A percentile compares a stretch with the other conserved stretches of the same genome.
phyloP scores from a whole-genome alignment of 2,888 invertebrate species.

The Drosophila gaucha region DNA sequence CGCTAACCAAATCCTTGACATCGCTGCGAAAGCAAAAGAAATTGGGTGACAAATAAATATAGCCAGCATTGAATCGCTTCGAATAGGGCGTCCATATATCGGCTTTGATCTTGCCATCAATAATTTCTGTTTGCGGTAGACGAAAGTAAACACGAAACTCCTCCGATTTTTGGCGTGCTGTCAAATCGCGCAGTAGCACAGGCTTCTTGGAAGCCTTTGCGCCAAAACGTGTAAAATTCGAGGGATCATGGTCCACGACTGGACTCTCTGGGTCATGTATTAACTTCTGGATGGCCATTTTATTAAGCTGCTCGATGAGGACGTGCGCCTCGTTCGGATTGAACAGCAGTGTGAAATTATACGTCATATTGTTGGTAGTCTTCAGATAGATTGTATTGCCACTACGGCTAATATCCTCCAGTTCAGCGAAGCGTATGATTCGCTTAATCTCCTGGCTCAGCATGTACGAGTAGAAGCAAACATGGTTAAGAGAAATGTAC shows the following conservation, averaged over 20 bases:
- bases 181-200: slow-evolving; percentile 96
- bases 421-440: slow-evolving; percentile 91
- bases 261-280: slow-evolving; percentile 94
- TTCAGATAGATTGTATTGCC: slow-evolving; percentile 93
- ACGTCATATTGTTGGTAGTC: slow-evolving; percentile 92
- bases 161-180: slow-evolving; percentile 97
- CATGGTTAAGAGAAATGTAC: slow-evolving; percentile 97
- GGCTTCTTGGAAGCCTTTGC: slow-evolving; percentile 96
- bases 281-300: slow-evolving; percentile 96
- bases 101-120: slow-evolving; percentile 95
- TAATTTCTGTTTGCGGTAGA: slow-evolving; percentile 94
- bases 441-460: slow-evolving; percentile 95
- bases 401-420: slow-evolving; percentile 91
- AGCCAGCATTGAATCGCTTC: slow-evolving; percentile 94
- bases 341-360: slow-evolving; percentile 96
- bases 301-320: slow-evolving; percentile 97
- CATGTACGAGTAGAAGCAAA: slow-evolving; percentile 98
- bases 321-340: slow-evolving; percentile 95
- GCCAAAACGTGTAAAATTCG: slow-evolving; percentile 90
- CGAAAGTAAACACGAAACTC: slow-evolving; percentile 93
- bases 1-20: slow-evolving; percentile 91
- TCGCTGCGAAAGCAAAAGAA: slow-evolving; percentile 98
- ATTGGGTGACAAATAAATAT: slow-evolving; percentile 95
- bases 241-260: slow-evolving; percentile 94
- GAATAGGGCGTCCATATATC: slow-evolving; percentile 97